A percentile compares a stretch with the other conserved stretches of the same genome.
These are phyloP conservation scores for Sander vitreus DNA, from an alignment of 2,113 vertebrate genomes.

Conservation along the genomic window DNA sequence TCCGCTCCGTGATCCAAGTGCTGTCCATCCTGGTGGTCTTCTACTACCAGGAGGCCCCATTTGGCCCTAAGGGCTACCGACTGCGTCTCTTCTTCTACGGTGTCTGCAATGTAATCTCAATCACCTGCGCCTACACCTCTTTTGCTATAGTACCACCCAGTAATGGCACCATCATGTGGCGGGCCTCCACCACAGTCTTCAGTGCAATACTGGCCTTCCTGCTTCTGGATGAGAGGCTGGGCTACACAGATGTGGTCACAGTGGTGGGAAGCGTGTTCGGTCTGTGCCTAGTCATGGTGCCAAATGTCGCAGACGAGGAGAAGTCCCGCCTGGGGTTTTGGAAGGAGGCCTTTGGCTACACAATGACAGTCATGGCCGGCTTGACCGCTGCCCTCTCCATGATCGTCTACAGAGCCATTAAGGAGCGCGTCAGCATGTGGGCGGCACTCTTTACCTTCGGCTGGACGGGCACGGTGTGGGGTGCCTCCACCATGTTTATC, in stretches of 20 bases:
- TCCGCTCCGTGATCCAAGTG: constrained; percentile 95
- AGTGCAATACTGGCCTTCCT: constrained; percentile 95
- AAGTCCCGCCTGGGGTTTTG: constrained; percentile 92
- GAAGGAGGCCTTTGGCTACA: constrained; percentile 99
- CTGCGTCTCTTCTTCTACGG: constrained; percentile 96
- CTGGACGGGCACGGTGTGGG: constrained; percentile 97
- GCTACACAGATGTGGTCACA: constrained; percentile 89
- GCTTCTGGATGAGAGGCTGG: constrained; percentile 94
- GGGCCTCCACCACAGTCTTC: constrained; percentile 96
- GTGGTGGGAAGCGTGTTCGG: constrained; percentile 93
- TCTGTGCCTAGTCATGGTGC: constrained; percentile 96
- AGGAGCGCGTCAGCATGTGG: constrained; percentile 98
- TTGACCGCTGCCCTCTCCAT: constrained; percentile 96
- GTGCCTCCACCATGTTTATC: constrained; percentile 96
- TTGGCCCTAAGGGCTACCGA: constrained; percentile 94
- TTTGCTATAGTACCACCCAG: constrained; percentile 98
- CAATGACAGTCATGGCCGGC: constrained; percentile 97
- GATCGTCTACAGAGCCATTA: constrained; percentile 97
- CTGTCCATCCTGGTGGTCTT: constrained; percentile 92
- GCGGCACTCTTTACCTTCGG: constrained; percentile 98
- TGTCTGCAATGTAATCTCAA: constrained; percentile 97
- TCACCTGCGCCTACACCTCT: constrained; percentile 98
- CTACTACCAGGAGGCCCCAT: constrained; percentile 93
- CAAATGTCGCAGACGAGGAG: constrained; percentile 93
- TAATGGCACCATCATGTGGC: constrained; percentile 98